Evolutionary conservation across 2,797 vertebrate species (phyloP).

Genomic region (Phrynocephalus vlangalii): DNA sequence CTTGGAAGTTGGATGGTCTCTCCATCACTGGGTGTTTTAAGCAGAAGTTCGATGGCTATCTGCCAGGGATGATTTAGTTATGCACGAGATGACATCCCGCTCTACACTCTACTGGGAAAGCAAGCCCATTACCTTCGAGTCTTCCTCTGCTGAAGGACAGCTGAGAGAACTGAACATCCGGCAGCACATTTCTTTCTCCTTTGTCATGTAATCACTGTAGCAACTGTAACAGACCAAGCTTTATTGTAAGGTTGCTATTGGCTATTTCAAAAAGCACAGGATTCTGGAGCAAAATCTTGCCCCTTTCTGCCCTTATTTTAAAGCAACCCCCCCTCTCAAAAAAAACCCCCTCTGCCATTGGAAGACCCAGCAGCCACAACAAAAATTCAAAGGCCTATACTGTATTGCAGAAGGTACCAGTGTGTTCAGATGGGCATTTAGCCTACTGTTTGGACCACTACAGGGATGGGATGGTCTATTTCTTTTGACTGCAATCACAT

Average conservation of each 20-base stretch:
- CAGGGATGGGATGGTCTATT: no score
- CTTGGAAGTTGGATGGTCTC: no score
- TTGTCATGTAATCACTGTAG: constrained; percentile 67
- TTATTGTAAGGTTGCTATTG: fast-evolving
- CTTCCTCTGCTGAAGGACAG: constrained; percentile 35
- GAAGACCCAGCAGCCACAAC: not conserved
- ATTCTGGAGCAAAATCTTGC: not conserved
- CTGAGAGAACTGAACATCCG: constrained; percentile 72
- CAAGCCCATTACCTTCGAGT: constrained; percentile 65
- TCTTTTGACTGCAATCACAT: no score
- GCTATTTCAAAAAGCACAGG: not conserved
- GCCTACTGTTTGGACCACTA: no score
- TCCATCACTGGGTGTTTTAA: no score
- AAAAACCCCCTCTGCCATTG: not conserved
- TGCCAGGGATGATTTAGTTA: no score
- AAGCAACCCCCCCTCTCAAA: no score
- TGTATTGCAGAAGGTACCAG: no score
- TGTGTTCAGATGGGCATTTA: no score
- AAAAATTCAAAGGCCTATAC: not conserved
- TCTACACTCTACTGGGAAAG: not conserved
- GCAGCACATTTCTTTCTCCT: constrained; percentile 78
- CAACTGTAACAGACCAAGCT: constrained; percentile 64
- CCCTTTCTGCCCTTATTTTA: not conserved
- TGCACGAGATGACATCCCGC: no score
- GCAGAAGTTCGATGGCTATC: no score